These are phyloP conservation scores for Prochilodus magdalenae DNA, from an alignment of 2,113 vertebrate species.

Conservation along the genomic window DNA sequence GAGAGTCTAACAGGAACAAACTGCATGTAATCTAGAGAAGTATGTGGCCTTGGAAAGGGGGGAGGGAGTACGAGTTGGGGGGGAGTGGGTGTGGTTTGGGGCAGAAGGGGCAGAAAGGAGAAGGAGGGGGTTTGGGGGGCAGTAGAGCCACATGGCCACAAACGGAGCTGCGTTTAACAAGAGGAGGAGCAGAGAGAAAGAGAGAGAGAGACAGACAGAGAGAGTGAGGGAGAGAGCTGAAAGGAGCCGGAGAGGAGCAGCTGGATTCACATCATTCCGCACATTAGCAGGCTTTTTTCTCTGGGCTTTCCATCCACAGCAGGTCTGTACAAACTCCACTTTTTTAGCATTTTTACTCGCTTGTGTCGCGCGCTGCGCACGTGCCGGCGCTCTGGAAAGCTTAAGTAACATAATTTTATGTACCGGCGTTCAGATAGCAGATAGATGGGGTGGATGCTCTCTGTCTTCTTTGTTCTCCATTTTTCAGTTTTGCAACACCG, in stretches of 20 bases:
- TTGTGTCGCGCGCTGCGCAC: neutral
- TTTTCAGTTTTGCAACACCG: neutral
- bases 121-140: slow-evolving; percentile 57
- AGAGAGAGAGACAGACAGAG: too few species aligned
- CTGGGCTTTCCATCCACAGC: neutral
- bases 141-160: slow-evolving; percentile 78
- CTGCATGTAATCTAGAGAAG: slow-evolving; percentile 52
- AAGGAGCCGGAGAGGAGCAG: slow-evolving; percentile 7
- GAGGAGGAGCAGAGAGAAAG: slow-evolving; percentile 37
- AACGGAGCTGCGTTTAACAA: slow-evolving; percentile 57
- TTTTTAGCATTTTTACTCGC: neutral
- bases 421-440: too few species aligned
- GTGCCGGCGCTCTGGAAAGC: too few species aligned
- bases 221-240: neutral
- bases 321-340: neutral
- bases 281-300: neutral
- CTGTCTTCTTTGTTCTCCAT: neutral
- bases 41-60: slow-evolving; percentile 51
- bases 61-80: slow-evolving; percentile 55
- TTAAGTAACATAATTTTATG: too few species aligned
- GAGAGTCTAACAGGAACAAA: slow-evolving; percentile 31
- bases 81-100: slow-evolving; percentile 65
- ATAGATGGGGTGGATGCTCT: neutral
- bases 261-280: slow-evolving; percentile 3
- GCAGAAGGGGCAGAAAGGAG: slow-evolving; percentile 66